Evolutionary conservation across 2,113 vertebrate species (phyloP), one percentile per base, ranked within the genome.

Genomic region (Thamnaconus septentrionalis): DNA sequence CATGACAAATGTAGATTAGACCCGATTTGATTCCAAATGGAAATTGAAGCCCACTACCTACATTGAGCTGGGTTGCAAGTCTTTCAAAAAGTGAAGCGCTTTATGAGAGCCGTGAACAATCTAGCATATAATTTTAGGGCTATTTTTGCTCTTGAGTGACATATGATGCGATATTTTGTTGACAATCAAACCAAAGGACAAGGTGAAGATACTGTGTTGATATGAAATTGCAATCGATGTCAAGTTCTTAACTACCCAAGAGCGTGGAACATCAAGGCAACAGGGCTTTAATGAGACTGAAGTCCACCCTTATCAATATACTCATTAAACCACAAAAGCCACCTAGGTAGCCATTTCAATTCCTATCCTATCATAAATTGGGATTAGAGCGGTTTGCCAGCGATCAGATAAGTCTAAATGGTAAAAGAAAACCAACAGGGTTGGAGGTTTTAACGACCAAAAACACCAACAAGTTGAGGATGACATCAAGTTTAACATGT

Each of bases 1-100:
- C 71, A 83, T 72, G 75, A 84, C 79, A 88, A 78, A 90, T 87
- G 87, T 74, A 89, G 85, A 88, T 89, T 81, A 89, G 82, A 62
- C 64, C 73, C 86, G 87, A 89, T 87, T 89, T 76, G 74, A 85
- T 31, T 87, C 76, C 83, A 84, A 86, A 85, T 80, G 83, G 86
- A 86, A 87, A 89, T 88, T 72, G 79, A 84, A 89, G 87, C 82
- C 81, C 64, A 75, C 85, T 83, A 87, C 81, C 82, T 82, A 80
- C 71, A 86, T 77, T 78, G 72, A 81, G 73, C 85, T 64, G 47
- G 74, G 83, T 67, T 77, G 84, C 61, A 58, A 81, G 77, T 78
- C 80, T 85, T 86, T 88, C 81, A 86, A 76, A 31, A 84, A 80
- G 74, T 80, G 78, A 84, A 85, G 83, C 77, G 78, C 76, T 79